A percentile compares a stretch with the other conserved stretches of the same genome.
Conservation (phyloP, 2,888 invertebrate species). For the Thalpophila matura region DNA sequence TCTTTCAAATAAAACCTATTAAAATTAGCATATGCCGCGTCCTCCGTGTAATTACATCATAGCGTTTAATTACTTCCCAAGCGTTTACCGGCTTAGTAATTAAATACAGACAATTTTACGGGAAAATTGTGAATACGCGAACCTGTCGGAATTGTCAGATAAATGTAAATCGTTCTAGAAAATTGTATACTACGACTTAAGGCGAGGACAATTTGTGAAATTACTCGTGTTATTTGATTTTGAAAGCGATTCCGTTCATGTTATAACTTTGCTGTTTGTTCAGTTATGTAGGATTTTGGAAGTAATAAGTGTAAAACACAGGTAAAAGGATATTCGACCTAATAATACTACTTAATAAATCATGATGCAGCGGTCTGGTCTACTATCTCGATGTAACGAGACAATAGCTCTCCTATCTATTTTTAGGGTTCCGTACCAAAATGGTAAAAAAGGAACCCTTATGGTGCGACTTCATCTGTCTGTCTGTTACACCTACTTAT, state of each 20-base stretch:
- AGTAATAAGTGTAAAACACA: too few relatives aligned
- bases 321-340: too few relatives aligned
- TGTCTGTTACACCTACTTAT: too few relatives aligned
- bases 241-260: neutral
- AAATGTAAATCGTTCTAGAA: slow-evolving; percentile 25
- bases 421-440: too few relatives aligned
- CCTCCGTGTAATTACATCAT: slow-evolving; percentile 56
- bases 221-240: slow-evolving; percentile 15
- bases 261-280: neutral
- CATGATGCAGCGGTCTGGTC: too few relatives aligned
- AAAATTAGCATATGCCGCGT: slow-evolving; percentile 56
- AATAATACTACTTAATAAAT: too few relatives aligned
- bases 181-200: slow-evolving; percentile 20
- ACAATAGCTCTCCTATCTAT: too few relatives aligned
- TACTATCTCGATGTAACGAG: too few relatives aligned
- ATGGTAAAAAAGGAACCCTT: too few relatives aligned
- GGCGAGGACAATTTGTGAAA: neutral
- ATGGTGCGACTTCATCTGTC: too few relatives aligned
- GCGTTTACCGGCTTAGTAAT: slow-evolving; percentile 54
- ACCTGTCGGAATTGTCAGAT: slow-evolving; percentile 40
- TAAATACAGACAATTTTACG: slow-evolving; percentile 52
- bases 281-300: neutral
- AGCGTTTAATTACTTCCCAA: slow-evolving; percentile 55
- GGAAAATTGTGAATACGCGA: slow-evolving; percentile 33
- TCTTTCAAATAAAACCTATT: slow-evolving; percentile 57